These are phyloP conservation scores for Corydoras maculifer DNA, from an alignment of 2,113 vertebrate genomes.

Conservation along the genomic window DNA sequence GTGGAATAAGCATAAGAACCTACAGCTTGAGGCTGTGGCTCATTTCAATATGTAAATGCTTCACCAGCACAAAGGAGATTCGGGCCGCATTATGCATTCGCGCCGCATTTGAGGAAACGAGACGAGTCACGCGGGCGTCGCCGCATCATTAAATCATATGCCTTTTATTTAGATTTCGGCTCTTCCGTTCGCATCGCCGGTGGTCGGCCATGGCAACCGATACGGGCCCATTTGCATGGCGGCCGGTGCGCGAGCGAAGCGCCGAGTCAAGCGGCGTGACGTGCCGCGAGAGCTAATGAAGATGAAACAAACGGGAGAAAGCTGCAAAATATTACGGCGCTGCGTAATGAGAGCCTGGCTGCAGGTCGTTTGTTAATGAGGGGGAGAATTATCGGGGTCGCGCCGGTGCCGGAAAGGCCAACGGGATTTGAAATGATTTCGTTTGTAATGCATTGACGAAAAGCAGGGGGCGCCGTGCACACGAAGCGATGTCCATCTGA, in stretches of 20 bases:
- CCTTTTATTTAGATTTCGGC: constrained; percentile 15
- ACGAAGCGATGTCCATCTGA: too few species aligned
- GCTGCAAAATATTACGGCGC: not conserved
- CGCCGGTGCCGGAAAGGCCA: too few species aligned
- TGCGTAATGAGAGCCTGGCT: not conserved
- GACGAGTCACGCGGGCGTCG: constrained; percentile 5
- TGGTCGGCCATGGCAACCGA: not conserved
- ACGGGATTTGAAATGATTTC: too few species aligned
- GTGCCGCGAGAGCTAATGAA: not conserved
- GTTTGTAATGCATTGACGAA: too few species aligned
- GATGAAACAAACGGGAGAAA: not conserved
- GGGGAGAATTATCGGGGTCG: not conserved
- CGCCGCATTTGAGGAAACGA: constrained; percentile 12
- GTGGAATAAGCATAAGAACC: constrained; percentile 30
- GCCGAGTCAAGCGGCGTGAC: not conserved
- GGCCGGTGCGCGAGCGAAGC: not conserved
- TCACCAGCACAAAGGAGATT: constrained; percentile 32
- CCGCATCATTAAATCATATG: constrained; percentile 20
- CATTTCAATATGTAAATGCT: constrained; percentile 46
- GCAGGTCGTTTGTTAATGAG: not conserved
- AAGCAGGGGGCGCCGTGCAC: too few species aligned
- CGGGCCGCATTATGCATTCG: constrained; percentile 25
- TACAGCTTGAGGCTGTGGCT: constrained; percentile 37
- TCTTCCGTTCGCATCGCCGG: not conserved
- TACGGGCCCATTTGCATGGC: not conserved